A percentile compares a stretch with the other conserved stretches of the same genome.
These are phyloP conservation scores for Drepana falcataria DNA, from an alignment of 2,888 invertebrate genomes.

Conservation along the genomic window DNA sequence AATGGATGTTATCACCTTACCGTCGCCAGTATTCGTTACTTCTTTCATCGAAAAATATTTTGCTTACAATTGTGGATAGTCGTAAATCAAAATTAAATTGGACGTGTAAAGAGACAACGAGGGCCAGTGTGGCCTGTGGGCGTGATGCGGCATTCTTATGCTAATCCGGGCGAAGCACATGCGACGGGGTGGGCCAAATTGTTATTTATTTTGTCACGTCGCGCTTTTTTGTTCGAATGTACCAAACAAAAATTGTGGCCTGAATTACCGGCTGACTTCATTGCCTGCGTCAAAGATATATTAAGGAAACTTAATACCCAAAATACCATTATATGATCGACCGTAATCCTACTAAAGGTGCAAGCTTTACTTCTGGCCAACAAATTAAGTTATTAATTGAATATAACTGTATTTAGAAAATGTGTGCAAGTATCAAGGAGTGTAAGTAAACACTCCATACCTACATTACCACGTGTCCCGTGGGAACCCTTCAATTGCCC, in stretches of 20 bases:
- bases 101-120: slow-evolving; percentile 72
- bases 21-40: slow-evolving; percentile 24
- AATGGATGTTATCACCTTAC: slow-evolving; percentile 2
- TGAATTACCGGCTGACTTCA: slow-evolving; percentile 58
- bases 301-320: slow-evolving; percentile 8
- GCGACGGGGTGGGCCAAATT: slow-evolving; percentile 77
- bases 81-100: slow-evolving; percentile 79
- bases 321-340: background rate
- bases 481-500: no score
- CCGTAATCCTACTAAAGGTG: no score
- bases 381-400: background rate
- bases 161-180: slow-evolving; percentile 70
- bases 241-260: slow-evolving; percentile 48
- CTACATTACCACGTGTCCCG: no score
- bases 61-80: slow-evolving; percentile 66
- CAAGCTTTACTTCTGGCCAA: no score
- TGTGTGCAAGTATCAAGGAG: no score
- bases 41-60: slow-evolving; percentile 43
- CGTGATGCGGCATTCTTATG: slow-evolving; percentile 77
- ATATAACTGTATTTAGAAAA: slow-evolving; percentile 16
- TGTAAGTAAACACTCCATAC: no score
- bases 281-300: slow-evolving; percentile 21
- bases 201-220: slow-evolving; percentile 79
- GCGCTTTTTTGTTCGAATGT: slow-evolving; percentile 55
- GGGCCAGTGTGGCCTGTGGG: slow-evolving; percentile 65